Conservation (phyloP, 2,888 invertebrate species). For the Pseudococcus jackbeardsleyi region DNA sequence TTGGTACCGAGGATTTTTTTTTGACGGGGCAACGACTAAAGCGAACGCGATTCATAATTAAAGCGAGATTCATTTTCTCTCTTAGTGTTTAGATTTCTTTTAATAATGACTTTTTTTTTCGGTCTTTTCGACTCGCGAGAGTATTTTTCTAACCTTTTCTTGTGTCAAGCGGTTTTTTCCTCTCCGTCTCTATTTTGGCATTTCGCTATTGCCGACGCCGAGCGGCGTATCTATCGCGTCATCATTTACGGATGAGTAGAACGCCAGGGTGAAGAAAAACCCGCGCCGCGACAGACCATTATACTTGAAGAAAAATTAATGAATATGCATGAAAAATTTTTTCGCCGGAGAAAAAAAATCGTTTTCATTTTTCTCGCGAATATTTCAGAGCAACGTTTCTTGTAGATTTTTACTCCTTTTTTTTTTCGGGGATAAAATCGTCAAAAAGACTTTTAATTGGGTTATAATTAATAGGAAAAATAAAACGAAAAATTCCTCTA, state of each 20-base stretch:
- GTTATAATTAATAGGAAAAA: constrained; percentile 64
- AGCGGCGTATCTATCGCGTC: constrained; percentile 35
- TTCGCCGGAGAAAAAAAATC: constrained; percentile 21
- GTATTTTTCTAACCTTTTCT: constrained; percentile 46
- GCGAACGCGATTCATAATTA: constrained; percentile 11
- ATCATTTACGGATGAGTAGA: constrained; percentile 52
- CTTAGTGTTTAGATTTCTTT: constrained; percentile 40
- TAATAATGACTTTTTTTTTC: constrained; percentile 50
- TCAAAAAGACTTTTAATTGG: constrained; percentile 63
- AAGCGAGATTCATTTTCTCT: constrained; percentile 46
- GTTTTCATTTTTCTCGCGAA: constrained; percentile 26
- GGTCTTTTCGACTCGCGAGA: constrained; percentile 8
- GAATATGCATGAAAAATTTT: constrained; percentile 64
- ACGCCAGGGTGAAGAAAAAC: background rate
- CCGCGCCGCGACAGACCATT: constrained; percentile 55
- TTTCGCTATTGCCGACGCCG: background rate
- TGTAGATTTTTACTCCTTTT: constrained; percentile 31
- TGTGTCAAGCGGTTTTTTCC: constrained; percentile 37
- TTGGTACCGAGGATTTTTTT: background rate
- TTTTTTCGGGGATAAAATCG: constrained; percentile 30
- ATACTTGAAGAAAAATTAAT: constrained; percentile 63
- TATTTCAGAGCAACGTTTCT: constrained; percentile 38
- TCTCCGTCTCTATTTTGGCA: background rate
- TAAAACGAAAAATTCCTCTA: constrained; percentile 36
- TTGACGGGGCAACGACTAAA: constrained; percentile 8